Percentiles rank a stretch among this genome's conserved stretches.
phyloP scores from a whole-genome alignment of 1,140 invertebrate genomes.

The Eupeodes corollae region DNA sequence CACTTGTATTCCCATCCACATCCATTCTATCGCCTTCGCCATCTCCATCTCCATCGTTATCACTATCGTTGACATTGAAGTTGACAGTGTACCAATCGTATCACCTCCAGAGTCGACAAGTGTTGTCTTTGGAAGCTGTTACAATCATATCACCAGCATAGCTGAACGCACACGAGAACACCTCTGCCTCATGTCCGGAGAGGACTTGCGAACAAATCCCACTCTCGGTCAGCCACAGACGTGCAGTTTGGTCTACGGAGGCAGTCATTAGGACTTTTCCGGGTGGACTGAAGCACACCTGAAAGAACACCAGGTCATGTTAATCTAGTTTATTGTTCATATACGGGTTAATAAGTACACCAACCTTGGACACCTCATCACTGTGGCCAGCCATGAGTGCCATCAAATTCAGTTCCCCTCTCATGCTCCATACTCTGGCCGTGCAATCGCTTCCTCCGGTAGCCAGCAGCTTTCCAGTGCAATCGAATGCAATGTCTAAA shows the following conservation, averaged over 20 bases:
- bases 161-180: slow-evolving; percentile 68
- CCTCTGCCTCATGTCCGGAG: slow-evolving; percentile 61
- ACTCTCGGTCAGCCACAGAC: slow-evolving; percentile 60
- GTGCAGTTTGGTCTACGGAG: slow-evolving; percentile 59
- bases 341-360: neutral
- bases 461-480: slow-evolving; percentile 53
- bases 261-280: slow-evolving; percentile 59
- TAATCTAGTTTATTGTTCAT: slow-evolving; percentile 1
- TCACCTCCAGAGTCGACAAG: slow-evolving; percentile 60
- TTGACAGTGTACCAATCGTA: slow-evolving; percentile 49
- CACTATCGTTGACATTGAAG: slow-evolving; percentile 18
- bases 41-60: neutral
- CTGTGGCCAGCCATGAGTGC: slow-evolving; percentile 55
- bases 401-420: slow-evolving; percentile 46
- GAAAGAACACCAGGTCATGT: neutral
- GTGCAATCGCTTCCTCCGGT: slow-evolving; percentile 62
- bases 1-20: no score
- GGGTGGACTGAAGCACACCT: slow-evolving; percentile 69
- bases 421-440: slow-evolving; percentile 54
- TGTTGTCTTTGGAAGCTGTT: slow-evolving; percentile 64
- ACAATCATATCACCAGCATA: slow-evolving; percentile 65
- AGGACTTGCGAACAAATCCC: slow-evolving; percentile 58
- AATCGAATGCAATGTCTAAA: slow-evolving; percentile 63
- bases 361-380: slow-evolving; percentile 64
- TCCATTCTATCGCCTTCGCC: no score